These are phyloP conservation scores for Verasper variegatus DNA, from an alignment of 2,113 vertebrate species.

Conservation along the genomic window DNA sequence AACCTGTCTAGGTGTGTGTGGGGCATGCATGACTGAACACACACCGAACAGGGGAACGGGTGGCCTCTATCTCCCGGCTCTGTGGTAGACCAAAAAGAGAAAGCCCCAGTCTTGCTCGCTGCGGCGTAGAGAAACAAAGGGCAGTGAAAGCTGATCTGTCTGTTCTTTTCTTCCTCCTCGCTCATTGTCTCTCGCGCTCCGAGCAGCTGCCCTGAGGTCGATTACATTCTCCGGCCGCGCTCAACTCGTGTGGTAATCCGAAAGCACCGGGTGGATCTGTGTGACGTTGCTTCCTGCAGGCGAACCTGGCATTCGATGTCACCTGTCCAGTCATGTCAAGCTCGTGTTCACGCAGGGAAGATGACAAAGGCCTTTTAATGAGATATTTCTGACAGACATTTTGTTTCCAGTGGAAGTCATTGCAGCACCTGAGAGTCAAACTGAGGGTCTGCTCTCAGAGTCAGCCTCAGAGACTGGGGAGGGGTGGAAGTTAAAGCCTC, in stretches of 20 bases:
- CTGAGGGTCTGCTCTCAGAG: slow-evolving; percentile 43
- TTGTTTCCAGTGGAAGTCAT: slow-evolving; percentile 28
- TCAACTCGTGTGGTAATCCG: slow-evolving; percentile 34
- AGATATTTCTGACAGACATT: slow-evolving; percentile 27
- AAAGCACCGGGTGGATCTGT: slow-evolving; percentile 31
- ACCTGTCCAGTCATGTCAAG: slow-evolving; percentile 39
- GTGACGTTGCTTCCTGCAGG: slow-evolving; percentile 24
- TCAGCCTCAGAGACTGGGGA: slow-evolving; percentile 32
- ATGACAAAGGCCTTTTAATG: slow-evolving; percentile 43
- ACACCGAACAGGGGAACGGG: not conserved
- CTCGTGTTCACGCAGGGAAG: slow-evolving; percentile 20
- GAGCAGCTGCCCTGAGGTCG: slow-evolving; percentile 67
- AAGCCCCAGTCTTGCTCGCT: slow-evolving; percentile 42
- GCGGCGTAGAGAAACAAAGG: slow-evolving; percentile 62
- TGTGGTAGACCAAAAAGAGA: slow-evolving; percentile 48
- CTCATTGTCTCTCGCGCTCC: slow-evolving; percentile 58
- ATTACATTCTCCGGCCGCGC: slow-evolving; percentile 28
- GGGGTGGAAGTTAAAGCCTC: slow-evolving; percentile 55
- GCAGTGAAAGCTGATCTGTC: slow-evolving; percentile 71
- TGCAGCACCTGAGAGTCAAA: slow-evolving; percentile 35
- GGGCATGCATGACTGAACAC: slow-evolving; percentile 27
- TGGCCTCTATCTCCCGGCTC: slow-evolving; percentile 41
- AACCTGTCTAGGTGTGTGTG: slow-evolving; percentile 44
- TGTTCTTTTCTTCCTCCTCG: slow-evolving; percentile 54
- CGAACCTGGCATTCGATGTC: slow-evolving; percentile 36